These are phyloP conservation scores for Caenorhabditis elegans DNA, from an alignment of 1,140 invertebrate species.

Conservation along the genomic window DNA sequence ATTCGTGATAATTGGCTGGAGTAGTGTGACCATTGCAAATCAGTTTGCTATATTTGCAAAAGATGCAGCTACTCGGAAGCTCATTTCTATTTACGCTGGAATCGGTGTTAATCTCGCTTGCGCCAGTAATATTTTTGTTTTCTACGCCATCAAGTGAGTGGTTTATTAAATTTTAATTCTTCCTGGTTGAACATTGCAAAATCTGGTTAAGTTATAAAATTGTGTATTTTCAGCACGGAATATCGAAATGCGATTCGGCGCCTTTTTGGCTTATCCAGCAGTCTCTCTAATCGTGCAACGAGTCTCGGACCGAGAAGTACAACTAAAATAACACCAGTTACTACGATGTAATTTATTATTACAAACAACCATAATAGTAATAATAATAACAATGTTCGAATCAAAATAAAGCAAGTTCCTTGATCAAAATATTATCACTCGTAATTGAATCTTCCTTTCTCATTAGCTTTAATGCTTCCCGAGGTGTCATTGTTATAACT, in stretches of 20 bases:
- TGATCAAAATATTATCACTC: conserved; percentile 8
- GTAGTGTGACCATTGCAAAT: conserved; percentile 1
- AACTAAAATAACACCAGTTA: neutral
- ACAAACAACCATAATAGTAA: no score
- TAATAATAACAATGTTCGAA: no score
- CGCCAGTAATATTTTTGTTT: neutral
- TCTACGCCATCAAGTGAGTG: neutral
- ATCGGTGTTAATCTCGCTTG: neutral
- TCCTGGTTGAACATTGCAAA: no score
- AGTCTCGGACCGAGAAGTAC: neutral
- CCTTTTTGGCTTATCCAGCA: neutral
- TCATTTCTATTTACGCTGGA: neutral
- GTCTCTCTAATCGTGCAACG: neutral
- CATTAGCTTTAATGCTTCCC: neutral
- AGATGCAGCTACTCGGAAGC: neutral
- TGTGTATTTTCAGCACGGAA: neutral
- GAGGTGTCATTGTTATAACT: neutral
- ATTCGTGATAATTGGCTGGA: neutral
- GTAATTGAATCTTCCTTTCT: conserved; percentile 18
- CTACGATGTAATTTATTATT: no score
- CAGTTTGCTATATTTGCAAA: conserved; percentile 16
- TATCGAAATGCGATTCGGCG: neutral
- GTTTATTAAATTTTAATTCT: no score
- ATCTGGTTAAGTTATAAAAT: neutral
- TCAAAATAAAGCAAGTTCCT: neutral